Percentiles rank a stretch among this genome's conserved stretches.
These are phyloP conservation scores for Podarcis siculus DNA, from an alignment of 2,797 vertebrate genomes.

Conservation along the genomic window DNA sequence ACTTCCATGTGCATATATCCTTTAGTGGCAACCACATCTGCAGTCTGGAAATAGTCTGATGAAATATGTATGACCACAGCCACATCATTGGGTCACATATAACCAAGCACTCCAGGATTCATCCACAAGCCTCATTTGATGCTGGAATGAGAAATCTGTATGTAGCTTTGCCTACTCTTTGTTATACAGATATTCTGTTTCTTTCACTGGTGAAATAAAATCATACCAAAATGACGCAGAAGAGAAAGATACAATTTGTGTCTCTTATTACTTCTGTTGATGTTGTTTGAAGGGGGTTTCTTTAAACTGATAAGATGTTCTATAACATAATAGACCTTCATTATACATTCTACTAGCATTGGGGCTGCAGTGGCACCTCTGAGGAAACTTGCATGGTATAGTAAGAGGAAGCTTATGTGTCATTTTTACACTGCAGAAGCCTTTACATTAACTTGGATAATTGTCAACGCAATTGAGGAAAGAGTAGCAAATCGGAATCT, in stretches of 20 bases:
- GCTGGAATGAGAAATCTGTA: not conserved
- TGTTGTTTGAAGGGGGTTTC: conserved; percentile 20
- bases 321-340: not conserved
- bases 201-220: not conserved
- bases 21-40: not conserved
- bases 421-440: not conserved
- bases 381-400: not conserved
- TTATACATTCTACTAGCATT: not conserved
- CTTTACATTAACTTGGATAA: not conserved
- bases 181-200: not conserved
- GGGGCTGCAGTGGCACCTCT: not conserved
- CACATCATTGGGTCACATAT: not conserved
- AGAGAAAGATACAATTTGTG: not conserved
- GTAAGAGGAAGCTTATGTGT: not conserved
- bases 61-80: not conserved
- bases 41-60: not conserved
- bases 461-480: not conserved
- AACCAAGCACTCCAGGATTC: not conserved
- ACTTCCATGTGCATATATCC: too few species aligned
- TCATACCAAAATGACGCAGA: not conserved
- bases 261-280: not conserved
- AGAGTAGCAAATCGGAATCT: not conserved
- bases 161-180: not conserved
- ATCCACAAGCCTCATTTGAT: not conserved
- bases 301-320: not conserved